A percentile compares a stretch with the other conserved stretches of the same genome.
Conservation (phyloP, 1,140 invertebrate genomes). For the Ruditapes philippinarum region DNA sequence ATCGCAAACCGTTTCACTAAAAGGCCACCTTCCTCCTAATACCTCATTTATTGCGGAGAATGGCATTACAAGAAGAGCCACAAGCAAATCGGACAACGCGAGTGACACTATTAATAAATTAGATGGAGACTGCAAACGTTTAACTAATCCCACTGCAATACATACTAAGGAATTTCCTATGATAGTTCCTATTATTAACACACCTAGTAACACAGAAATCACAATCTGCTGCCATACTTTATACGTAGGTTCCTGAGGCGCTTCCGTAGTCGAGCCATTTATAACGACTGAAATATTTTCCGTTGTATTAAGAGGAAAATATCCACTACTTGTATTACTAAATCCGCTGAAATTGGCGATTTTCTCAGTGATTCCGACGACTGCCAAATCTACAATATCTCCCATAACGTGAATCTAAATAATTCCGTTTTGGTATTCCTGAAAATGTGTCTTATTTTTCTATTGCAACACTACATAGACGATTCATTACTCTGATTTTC, state of each 20-base stretch:
- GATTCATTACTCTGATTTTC: background rate
- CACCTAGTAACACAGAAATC: constrained; percentile 81
- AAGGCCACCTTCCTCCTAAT: constrained; percentile 84
- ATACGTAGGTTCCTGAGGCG: constrained; percentile 63
- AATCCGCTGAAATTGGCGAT: background rate
- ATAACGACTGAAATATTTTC: background rate
- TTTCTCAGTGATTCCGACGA: background rate
- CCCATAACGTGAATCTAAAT: constrained; percentile 17
- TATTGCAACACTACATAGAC: background rate
- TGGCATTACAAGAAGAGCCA: constrained; percentile 91
- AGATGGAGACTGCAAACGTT: constrained; percentile 88
- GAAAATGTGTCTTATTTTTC: background rate
- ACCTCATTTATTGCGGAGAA: constrained; percentile 88
- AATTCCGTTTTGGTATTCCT: background rate
- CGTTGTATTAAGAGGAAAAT: constrained; percentile 9
- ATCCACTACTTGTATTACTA: background rate
- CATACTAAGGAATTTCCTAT: constrained; percentile 88
- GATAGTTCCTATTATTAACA: constrained; percentile 85
- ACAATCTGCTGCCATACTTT: constrained; percentile 78
- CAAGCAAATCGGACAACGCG: constrained; percentile 91
- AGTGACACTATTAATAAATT: constrained; percentile 92
- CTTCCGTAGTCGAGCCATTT: constrained; percentile 29
- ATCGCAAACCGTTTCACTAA: constrained; percentile 87
- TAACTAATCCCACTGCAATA: constrained; percentile 87
- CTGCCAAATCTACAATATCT: background rate